Evolutionary conservation across 2,888 invertebrate species (phyloP).

Genomic region (Andrena trimmerana): DNA sequence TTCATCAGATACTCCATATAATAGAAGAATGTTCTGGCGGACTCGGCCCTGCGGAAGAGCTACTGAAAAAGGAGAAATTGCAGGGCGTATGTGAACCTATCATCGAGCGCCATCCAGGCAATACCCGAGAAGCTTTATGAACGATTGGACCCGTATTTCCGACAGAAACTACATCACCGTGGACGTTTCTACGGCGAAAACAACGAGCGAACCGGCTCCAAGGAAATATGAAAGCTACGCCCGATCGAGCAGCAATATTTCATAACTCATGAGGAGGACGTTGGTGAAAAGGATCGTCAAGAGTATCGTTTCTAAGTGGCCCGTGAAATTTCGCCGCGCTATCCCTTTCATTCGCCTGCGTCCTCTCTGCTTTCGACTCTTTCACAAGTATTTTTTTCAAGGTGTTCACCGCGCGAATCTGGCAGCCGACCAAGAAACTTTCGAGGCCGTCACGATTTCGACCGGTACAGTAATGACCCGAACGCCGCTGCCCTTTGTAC

Average conservation of each 20-base stretch:
- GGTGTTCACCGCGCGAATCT: conserved; percentile 31
- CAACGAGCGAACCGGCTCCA: conserved; percentile 37
- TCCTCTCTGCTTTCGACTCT: conserved; percentile 11
- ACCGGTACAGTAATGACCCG: conserved; percentile 42
- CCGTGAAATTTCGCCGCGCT: conserved; percentile 29
- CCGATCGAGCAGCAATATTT: conserved; percentile 57
- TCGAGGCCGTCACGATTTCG: conserved; percentile 17
- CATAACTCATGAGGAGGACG: conserved; percentile 47
- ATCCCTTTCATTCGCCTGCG: conserved; percentile 4
- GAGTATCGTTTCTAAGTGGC: conserved; percentile 53
- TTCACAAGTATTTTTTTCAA: conserved; percentile 19
- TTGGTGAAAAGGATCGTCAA: conserved; percentile 49
- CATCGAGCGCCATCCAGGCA: conserved; percentile 46
- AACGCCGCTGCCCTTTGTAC: conserved; percentile 28
- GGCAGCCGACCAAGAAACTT: conserved; percentile 58
- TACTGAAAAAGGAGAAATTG: conserved; percentile 35
- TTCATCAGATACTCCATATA: conserved; percentile 37
- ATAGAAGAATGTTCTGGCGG: conserved; percentile 34
- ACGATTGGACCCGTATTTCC: conserved; percentile 66
- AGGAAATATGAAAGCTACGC: conserved; percentile 60
- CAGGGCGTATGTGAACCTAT: conserved; percentile 52
- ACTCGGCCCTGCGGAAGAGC: background rate
- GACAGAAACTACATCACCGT: conserved; percentile 57
- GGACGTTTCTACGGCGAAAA: conserved; percentile 59
- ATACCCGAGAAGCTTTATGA: conserved; percentile 61